phyloP scores from a whole-genome alignment of 2,797 vertebrate genomes.

The Scolopax rusticola region DNA sequence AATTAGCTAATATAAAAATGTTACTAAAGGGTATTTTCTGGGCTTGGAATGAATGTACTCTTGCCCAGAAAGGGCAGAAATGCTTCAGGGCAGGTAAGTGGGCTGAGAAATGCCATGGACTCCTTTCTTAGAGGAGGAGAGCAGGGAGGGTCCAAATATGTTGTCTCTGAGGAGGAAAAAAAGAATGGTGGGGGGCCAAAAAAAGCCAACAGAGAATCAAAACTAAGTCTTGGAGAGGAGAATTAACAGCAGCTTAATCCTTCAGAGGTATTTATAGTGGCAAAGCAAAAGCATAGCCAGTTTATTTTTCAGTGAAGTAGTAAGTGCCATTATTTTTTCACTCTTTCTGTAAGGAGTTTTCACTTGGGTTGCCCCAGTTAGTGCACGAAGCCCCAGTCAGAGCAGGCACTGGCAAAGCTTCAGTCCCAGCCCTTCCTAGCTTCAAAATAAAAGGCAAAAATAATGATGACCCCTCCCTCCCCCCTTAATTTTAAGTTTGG shows the following conservation, averaged over 20 bases:
- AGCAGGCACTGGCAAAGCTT: neutral
- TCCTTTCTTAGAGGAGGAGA: neutral
- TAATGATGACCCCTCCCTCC: no score
- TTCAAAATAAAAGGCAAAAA: neutral
- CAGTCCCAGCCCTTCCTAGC: neutral
- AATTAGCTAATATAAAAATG: neutral
- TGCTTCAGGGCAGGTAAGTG: neutral
- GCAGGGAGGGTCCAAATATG: neutral
- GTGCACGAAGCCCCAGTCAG: neutral
- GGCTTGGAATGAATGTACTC: neutral
- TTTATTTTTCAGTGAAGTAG: neutral
- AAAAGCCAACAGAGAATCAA: neutral
- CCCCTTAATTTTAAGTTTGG: neutral
- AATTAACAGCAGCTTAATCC: neutral
- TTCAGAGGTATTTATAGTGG: neutral
- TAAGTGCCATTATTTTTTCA: neutral
- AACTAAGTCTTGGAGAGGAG: neutral
- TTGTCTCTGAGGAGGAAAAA: neutral
- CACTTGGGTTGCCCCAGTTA: neutral
- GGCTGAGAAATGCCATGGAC: neutral
- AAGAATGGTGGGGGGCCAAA: neutral
- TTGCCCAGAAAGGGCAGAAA: neutral
- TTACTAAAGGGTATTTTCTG: neutral
- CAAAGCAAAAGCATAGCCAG: accelerated
- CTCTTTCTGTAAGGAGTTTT: neutral